Conservation (phyloP, 2,888 invertebrate species). For the Cremastinae sp. region DNA sequence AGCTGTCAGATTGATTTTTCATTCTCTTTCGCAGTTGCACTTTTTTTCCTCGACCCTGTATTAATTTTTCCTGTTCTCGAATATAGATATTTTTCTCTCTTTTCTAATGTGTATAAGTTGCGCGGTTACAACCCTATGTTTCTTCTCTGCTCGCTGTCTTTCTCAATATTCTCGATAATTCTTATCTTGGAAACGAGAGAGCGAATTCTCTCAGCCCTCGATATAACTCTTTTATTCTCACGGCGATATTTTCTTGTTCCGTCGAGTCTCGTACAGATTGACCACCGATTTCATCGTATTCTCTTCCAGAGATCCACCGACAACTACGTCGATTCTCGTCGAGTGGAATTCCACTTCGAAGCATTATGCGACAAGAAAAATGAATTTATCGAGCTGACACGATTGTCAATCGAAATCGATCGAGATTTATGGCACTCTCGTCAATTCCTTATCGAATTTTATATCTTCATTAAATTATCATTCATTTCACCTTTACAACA, state of each 20-base stretch:
- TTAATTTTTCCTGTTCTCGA: background rate
- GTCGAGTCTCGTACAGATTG: constrained; percentile 14
- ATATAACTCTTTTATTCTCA: background rate
- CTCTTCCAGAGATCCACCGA: background rate
- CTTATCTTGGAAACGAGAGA: constrained; percentile 4
- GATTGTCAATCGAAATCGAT: no score
- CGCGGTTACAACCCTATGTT: no score
- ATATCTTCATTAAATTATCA: no score
- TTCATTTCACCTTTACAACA: no score
- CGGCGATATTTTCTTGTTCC: background rate
- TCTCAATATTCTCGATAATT: background rate
- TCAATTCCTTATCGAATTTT: no score
- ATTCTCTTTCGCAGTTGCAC: constrained; percentile 5
- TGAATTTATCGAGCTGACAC: no score
- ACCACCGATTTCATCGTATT: constrained; percentile 12
- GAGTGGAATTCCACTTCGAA: background rate
- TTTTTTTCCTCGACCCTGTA: constrained; percentile 22
- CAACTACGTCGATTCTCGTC: constrained; percentile 8
- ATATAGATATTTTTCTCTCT: constrained; percentile 14
- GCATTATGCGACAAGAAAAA: background rate
- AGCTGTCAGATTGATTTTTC: constrained; percentile 39
- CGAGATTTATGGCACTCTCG: no score
- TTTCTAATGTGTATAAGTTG: no score
- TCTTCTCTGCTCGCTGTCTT: background rate
- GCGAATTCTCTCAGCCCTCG: constrained; percentile 4